phyloP scores from a whole-genome alignment of 2,797 vertebrate species.

The Chiropotes sagulatus region DNA sequence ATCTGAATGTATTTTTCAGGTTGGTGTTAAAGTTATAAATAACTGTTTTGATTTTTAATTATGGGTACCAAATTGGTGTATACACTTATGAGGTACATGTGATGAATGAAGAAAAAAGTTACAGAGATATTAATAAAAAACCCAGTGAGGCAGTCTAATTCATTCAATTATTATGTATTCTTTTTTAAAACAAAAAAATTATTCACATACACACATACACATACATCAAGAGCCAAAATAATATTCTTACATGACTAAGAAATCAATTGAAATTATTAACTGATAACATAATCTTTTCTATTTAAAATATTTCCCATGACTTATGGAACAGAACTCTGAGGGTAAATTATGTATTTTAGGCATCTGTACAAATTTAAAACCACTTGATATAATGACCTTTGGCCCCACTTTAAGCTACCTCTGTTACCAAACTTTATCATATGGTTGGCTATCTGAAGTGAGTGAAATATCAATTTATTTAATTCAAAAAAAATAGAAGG shows the following conservation, averaged over 20 bases:
- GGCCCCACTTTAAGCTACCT: not conserved
- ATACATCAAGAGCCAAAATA: not conserved
- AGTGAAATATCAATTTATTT: not conserved
- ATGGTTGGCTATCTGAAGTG: not conserved
- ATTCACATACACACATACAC: not conserved
- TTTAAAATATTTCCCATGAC: not conserved
- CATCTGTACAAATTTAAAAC: not conserved
- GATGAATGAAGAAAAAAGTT: not conserved
- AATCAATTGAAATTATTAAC: not conserved
- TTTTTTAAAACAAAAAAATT: not conserved
- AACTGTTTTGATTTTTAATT: not conserved
- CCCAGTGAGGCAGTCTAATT: not conserved
- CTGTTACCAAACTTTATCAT: not conserved
- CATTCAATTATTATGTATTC: not conserved
- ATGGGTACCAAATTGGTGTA: not conserved
- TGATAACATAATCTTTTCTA: not conserved
- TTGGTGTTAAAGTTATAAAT: not conserved
- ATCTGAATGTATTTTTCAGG: not conserved
- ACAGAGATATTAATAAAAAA: not conserved
- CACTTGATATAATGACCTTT: not conserved
- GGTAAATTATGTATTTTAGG: not conserved
- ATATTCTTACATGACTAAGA: not conserved
- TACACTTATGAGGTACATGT: not conserved
- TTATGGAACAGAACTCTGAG: not conserved
- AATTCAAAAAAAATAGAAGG: conserved; percentile 32